Base-by-base conservation (phyloP, 2,113 vertebrate genomes). In the Tretioscincus oriximinensis region DNA sequence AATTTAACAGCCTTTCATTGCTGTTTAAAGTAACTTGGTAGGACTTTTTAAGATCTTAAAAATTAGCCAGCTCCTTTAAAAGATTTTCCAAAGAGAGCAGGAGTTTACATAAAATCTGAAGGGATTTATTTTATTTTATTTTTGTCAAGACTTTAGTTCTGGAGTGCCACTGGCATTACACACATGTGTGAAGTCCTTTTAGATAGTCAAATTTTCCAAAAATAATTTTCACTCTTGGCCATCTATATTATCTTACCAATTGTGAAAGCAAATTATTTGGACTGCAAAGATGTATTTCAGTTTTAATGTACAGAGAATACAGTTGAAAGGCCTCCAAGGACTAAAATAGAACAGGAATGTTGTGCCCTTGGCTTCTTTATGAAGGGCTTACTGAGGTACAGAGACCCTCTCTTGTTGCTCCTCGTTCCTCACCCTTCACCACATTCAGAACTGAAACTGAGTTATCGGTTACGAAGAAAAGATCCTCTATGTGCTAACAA, bases 1-100 rank as follows among this genome's bases (percentile, higher is more conserved):
- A 97, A 91, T 93, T 95, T 97, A 95, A 97, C 80, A 93, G 90
- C 88, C 90, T 93, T 95, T 95, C 94, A 92, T 91, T 91, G 90
- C 92, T 90, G 88, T 94, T 95, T 96, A 94, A 94, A 93, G 92
- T 88, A 93, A 92, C 87, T 0, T 24, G 75, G 74, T 88, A 87
- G 74, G 89, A 80, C 83, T 93, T 92, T 94, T 75, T 92, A 92
- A 93, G 87, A 89, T 91, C 85, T 90, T 91, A 92, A 95, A 95
- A 95, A 94, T 94, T 93, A 93, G 91, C 81, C 92, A 86, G 84
- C 81, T 94, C 94, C 81, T 76, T 80, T 84, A 87, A 88, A 89
- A 69, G 89, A 88, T 83, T 88, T 92, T 92, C 86, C 77, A 84
- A 14, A 28, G 78, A 76, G 45, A 29, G 63, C 73, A 41, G 64